These are phyloP conservation scores for Drosophila varians DNA, from an alignment of 1,140 invertebrate species.

Conservation along the genomic window DNA sequence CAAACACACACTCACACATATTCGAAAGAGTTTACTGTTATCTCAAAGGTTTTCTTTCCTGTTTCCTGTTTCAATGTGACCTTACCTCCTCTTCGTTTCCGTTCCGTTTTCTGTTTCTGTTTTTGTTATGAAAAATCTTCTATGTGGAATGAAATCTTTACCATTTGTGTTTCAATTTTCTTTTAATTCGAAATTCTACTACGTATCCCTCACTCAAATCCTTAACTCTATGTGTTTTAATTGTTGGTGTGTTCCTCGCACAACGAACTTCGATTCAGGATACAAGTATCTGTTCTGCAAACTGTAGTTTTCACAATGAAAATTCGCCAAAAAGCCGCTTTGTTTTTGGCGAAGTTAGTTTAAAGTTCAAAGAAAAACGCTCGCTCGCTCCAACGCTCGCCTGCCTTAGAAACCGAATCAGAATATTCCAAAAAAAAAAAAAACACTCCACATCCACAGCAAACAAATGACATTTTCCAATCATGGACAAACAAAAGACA, in stretches of 20 bases:
- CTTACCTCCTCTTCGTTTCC: conserved; percentile 23
- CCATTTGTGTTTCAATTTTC: conserved; percentile 25
- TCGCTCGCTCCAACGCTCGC: conserved; percentile 44
- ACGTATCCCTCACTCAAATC: conserved; percentile 26
- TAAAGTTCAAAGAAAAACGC: conserved; percentile 47
- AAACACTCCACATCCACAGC: conserved; percentile 22
- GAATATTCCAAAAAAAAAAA: no score
- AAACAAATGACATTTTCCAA: conserved; percentile 30
- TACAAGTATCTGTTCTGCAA: conserved; percentile 25
- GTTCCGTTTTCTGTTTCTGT: conserved; percentile 45
- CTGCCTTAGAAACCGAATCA: conserved; percentile 38
- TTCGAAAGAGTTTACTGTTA: conserved; percentile 15
- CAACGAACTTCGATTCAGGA: conserved; percentile 35
- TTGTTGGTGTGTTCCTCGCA: conserved; percentile 69
- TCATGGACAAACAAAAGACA: conserved; percentile 32
- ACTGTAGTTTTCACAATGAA: conserved; percentile 13
- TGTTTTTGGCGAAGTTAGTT: conserved; percentile 33
- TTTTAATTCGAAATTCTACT: background rate
- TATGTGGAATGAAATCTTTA: conserved; percentile 69
- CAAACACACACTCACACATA: conserved; percentile 4
- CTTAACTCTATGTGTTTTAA: conserved; percentile 54
- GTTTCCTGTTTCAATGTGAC: conserved; percentile 37
- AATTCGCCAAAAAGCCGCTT: conserved; percentile 40
- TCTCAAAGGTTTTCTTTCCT: conserved; percentile 9
- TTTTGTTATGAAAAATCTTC: no score